These are phyloP conservation scores for Peromyscus melanophrys DNA, from an alignment of 2,797 vertebrate genomes.

Conservation along the genomic window DNA sequence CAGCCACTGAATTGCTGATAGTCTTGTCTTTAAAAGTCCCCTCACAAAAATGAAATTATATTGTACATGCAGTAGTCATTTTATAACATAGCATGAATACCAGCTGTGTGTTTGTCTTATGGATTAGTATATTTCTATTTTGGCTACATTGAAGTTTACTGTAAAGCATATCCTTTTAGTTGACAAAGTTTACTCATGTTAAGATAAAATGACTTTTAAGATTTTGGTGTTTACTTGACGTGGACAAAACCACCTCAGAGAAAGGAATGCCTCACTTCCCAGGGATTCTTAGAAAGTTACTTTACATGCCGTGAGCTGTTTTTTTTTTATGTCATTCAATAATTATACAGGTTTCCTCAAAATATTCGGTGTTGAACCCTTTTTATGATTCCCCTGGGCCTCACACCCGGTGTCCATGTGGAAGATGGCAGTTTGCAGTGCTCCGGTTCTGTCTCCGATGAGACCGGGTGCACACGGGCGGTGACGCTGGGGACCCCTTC, in stretches of 20 bases:
- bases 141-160: slow-evolving; percentile 5
- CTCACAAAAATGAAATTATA: not conserved
- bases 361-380: slow-evolving; percentile 6
- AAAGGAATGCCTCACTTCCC: slow-evolving; percentile 13
- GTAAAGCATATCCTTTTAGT: not conserved
- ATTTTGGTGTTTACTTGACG: slow-evolving; percentile 16
- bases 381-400: not conserved
- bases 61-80: slow-evolving; percentile 31
- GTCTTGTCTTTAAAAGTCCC: not conserved
- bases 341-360: not conserved
- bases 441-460: not conserved
- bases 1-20: not conserved
- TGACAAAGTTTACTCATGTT: slow-evolving; percentile 26
- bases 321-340: slow-evolving; percentile 57
- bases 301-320: not conserved
- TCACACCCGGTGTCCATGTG: not conserved
- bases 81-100: not conserved
- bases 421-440: not conserved
- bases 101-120: not conserved
- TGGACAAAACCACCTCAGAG: slow-evolving; percentile 15
- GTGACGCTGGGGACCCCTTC: not conserved
- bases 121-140: slow-evolving; percentile 33
- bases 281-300: not conserved
- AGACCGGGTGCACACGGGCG: not conserved
- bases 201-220: slow-evolving; percentile 50